Conservation (phyloP, 2,888 invertebrate species). For the Xanthorhoe designata region DNA sequence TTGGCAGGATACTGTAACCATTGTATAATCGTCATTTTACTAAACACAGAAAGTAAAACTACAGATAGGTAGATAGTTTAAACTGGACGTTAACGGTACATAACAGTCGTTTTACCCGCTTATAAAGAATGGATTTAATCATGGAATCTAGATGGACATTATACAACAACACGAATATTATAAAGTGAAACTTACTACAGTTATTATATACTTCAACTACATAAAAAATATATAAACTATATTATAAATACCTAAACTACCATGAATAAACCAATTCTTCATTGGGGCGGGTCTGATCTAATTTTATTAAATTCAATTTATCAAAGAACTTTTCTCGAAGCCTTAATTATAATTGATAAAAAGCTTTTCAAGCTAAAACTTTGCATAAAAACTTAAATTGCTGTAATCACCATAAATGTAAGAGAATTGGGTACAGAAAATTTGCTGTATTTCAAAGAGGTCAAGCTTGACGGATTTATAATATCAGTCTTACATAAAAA, state of each 20-base stretch:
- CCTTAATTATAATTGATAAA: conserved; percentile 17
- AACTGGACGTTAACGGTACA: not conserved
- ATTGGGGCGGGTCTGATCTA: conserved; percentile 14
- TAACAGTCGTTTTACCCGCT: conserved; percentile 10
- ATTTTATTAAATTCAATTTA: conserved; percentile 25
- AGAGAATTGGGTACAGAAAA: not conserved
- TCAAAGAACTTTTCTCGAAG: conserved; percentile 19
- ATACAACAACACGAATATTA: not conserved
- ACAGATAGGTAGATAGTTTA: too few species aligned
- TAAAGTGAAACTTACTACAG: not conserved
- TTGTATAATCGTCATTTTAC: too few species aligned
- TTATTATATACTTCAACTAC: not conserved
- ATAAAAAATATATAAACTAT: not conserved
- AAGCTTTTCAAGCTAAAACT: conserved; percentile 40
- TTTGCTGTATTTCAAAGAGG: not conserved
- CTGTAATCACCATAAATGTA: not conserved
- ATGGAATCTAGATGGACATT: not conserved
- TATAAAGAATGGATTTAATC: conserved; percentile 12
- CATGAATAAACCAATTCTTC: conserved; percentile 7
- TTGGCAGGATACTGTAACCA: too few species aligned
- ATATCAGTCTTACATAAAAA: conserved; percentile 30
- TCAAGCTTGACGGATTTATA: conserved; percentile 22
- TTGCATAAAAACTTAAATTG: conserved; percentile 13
- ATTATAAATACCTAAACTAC: not conserved
- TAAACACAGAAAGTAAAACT: too few species aligned